Evolutionary conservation across 2,888 invertebrate genomes (phyloP).

Genomic region (Hemistola chrysoprasaria): DNA sequence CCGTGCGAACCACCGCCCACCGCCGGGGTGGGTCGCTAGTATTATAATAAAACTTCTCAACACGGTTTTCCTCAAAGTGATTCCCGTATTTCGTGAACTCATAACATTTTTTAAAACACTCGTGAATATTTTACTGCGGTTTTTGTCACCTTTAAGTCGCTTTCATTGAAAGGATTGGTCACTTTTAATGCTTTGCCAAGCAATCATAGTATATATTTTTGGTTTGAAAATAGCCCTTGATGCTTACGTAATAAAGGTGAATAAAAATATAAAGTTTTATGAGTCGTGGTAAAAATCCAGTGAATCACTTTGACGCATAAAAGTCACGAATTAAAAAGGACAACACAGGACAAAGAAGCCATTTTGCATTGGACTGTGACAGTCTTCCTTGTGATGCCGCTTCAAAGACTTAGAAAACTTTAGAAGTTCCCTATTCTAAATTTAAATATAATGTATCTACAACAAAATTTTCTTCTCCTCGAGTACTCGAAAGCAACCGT

Average conservation of each 20-base stretch:
- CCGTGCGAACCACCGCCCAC: too few species aligned
- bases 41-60: too few species aligned
- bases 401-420: constrained; percentile 36
- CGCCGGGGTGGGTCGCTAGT: too few species aligned
- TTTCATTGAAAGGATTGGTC: constrained; percentile 45
- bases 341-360: constrained; percentile 77
- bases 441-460: too few species aligned
- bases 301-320: constrained; percentile 79
- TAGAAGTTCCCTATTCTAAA: constrained; percentile 34
- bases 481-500: too few species aligned
- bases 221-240: constrained; percentile 13
- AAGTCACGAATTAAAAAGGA: constrained; percentile 79
- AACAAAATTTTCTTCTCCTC: too few species aligned
- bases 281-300: constrained; percentile 44
- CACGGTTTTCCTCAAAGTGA: background rate
- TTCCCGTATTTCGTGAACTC: constrained; percentile 11
- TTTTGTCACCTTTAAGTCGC: constrained; percentile 47
- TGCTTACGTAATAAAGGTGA: constrained; percentile 11
- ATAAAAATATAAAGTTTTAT: too few species aligned
- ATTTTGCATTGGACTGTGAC: constrained; percentile 79
- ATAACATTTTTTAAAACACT: background rate
- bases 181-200: constrained; percentile 39
- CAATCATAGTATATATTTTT: constrained; percentile 19
- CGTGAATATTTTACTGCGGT: constrained; percentile 38
- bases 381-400: constrained; percentile 74